phyloP scores from a whole-genome alignment of 1,140 invertebrate genomes.

The Atta colombica region DNA sequence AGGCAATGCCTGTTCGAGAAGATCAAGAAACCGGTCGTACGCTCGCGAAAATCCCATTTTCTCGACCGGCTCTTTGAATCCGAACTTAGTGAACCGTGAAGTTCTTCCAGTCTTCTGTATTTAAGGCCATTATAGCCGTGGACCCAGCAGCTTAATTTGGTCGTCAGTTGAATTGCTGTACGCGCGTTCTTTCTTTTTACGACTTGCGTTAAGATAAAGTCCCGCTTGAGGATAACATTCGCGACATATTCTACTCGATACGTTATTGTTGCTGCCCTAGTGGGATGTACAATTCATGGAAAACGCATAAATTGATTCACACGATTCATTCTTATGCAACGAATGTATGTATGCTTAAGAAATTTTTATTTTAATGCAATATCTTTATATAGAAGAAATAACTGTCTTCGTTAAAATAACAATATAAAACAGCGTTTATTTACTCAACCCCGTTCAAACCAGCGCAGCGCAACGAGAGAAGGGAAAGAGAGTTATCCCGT shows the following conservation, averaged over 20 bases:
- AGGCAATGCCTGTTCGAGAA: constrained; percentile 48
- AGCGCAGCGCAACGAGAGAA: not conserved
- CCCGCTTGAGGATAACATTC: not conserved
- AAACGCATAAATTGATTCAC: constrained; percentile 7
- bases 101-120: constrained; percentile 39
- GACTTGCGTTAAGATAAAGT: constrained; percentile 22
- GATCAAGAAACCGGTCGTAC: constrained; percentile 60
- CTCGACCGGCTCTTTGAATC: constrained; percentile 48
- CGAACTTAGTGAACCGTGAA: constrained; percentile 44
- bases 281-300: not conserved
- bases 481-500: not conserved
- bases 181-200: constrained; percentile 1
- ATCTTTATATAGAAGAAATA: not conserved
- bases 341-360: not conserved
- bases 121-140: constrained; percentile 37
- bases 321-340: not conserved
- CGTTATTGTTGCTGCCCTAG: not conserved
- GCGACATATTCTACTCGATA: not conserved
- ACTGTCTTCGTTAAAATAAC: not conserved
- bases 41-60: constrained; percentile 58
- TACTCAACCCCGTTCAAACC: constrained; percentile 10
- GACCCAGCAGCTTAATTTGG: constrained; percentile 47
- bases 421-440: not conserved
- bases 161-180: constrained; percentile 31
- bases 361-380: not conserved